Conservation (phyloP, 1,140 invertebrate genomes). For the Glossosoma conforme region DNA sequence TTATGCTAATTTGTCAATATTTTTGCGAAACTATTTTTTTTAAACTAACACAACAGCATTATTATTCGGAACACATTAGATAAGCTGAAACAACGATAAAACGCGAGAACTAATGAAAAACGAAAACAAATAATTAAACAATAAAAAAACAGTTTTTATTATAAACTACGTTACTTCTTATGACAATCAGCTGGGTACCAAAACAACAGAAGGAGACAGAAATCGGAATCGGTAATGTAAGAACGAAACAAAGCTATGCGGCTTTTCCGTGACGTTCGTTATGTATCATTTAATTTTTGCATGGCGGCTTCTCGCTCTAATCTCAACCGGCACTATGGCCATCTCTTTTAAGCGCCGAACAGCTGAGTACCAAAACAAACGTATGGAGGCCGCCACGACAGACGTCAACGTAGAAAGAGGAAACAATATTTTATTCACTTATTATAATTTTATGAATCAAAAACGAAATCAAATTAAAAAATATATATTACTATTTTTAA, state of each 20-base stretch:
- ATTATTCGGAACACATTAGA: too few species aligned
- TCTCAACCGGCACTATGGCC: slow-evolving; percentile 15
- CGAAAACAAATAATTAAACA: too few species aligned
- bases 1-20: too few species aligned
- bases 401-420: slow-evolving; percentile 1
- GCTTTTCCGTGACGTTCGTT: background rate
- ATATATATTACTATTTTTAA: too few species aligned
- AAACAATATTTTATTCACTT: slow-evolving; percentile 1
- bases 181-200: slow-evolving; percentile 16
- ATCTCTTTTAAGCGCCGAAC: slow-evolving; percentile 38
- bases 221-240: background rate
- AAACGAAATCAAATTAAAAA: too few species aligned
- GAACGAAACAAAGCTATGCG: background rate
- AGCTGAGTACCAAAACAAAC: slow-evolving; percentile 55
- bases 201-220: slow-evolving; percentile 5
- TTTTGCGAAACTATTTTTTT: too few species aligned
- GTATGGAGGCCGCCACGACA: slow-evolving; percentile 7
- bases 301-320: slow-evolving; percentile 33
- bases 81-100: too few species aligned
- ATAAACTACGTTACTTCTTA: too few species aligned
- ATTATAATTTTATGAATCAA: too few species aligned
- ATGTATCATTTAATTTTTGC: slow-evolving; percentile 1
- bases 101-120: too few species aligned
- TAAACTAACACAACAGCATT: too few species aligned
- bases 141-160: too few species aligned